phyloP scores from a whole-genome alignment of 2,113 vertebrate species.

The Brachyhypopomus occidentalis region DNA sequence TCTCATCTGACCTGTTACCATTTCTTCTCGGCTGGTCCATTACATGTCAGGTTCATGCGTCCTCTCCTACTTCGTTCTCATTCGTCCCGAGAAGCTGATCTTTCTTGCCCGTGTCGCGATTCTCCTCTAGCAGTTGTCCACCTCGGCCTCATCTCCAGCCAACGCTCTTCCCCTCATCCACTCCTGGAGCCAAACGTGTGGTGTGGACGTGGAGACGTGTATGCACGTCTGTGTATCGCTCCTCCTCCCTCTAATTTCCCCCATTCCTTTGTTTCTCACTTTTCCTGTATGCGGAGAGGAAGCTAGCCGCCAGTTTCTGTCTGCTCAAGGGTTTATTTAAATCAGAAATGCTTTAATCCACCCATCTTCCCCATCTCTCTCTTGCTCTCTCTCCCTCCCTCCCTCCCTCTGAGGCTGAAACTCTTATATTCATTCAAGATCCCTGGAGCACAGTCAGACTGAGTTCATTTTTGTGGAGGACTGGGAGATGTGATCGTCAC shows the following conservation, averaged over 20 bases:
- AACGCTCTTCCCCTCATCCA: constrained; percentile 63
- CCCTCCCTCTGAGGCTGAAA: constrained; percentile 58
- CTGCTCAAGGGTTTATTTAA: constrained; percentile 83
- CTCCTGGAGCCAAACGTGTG: constrained; percentile 66
- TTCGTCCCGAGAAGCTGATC: constrained; percentile 31
- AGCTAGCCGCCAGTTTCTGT: constrained; percentile 81
- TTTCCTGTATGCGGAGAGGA: constrained; percentile 73
- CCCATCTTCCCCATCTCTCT: constrained; percentile 54
- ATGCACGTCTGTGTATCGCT: constrained; percentile 71
- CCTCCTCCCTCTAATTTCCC: constrained; percentile 57
- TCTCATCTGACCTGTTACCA: constrained; percentile 51
- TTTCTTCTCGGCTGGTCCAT: constrained; percentile 55
- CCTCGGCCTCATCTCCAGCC: constrained; percentile 59
- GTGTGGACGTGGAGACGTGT: constrained; percentile 68
- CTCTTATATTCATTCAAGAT: constrained; percentile 64
- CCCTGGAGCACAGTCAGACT: constrained; percentile 71
- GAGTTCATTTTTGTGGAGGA: constrained; percentile 72
- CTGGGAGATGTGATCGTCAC: constrained; percentile 34
- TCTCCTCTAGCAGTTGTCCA: constrained; percentile 54
- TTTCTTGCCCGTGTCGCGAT: constrained; percentile 58
- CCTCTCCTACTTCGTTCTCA: constrained; percentile 5
- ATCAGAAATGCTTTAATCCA: constrained; percentile 80
- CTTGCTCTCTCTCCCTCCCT: constrained; percentile 32
- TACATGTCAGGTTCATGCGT: constrained; percentile 44
- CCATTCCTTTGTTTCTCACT: constrained; percentile 61